Evolutionary conservation across 30 jellyfish, hydroid and myxozoan genomes (phyloP).

Genomic region (Aurelia aurita): DNA sequence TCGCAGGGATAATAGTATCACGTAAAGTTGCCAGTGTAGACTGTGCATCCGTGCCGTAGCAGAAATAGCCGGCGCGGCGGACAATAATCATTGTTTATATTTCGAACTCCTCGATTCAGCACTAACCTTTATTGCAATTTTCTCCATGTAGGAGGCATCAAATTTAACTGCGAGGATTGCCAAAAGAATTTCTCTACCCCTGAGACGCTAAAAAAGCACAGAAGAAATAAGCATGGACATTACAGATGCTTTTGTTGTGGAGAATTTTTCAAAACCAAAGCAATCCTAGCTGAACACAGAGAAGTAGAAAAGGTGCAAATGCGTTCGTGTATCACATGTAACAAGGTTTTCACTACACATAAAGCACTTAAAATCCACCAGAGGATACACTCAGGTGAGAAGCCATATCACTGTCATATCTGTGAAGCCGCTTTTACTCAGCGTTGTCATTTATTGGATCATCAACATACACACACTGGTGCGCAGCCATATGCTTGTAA

Average conservation of each 20-base stretch:
- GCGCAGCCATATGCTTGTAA: slow-evolving; percentile 37
- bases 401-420: neutral
- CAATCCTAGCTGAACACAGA: neutral
- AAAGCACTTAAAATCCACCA: slow-evolving; percentile 15
- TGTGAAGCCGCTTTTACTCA: slow-evolving; percentile 38
- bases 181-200: neutral
- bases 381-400: slow-evolving; percentile 33
- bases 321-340: slow-evolving; percentile 2
- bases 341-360: neutral
- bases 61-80: no score
- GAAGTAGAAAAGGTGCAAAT: neutral
- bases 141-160: no score
- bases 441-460: slow-evolving; percentile 17
- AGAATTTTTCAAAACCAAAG: neutral
- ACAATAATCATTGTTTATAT: no score
- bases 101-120: no score
- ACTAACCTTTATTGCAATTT: no score
- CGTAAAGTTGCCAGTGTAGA: no score
- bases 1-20: no score
- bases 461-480: slow-evolving; percentile 43
- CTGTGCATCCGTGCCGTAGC: no score
- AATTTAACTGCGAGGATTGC: neutral
- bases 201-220: neutral
- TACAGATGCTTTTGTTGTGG: neutral
- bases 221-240: neutral